Evolutionary conservation across 2,888 invertebrate species (phyloP), one percentile per base, ranked within the genome.

Genomic region (Rhimphoctona megacephalus): DNA sequence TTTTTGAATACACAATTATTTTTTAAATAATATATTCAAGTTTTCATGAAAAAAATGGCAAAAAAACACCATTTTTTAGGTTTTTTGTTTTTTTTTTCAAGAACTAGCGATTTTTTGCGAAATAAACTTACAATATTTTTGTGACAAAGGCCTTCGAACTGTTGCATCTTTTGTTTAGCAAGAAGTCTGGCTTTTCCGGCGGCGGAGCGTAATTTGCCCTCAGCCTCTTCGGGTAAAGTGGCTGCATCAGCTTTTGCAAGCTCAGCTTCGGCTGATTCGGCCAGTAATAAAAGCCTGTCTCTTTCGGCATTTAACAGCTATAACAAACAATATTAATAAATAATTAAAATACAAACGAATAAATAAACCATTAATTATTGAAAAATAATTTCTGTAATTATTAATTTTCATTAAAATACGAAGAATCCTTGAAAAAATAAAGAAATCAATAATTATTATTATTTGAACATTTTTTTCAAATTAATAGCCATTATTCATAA

Each of bases 131-230:
- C 96, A 92, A 96, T 95, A 93, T 96, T 96, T 90, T 96, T 95
- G 73, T 95, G 95, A 92, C 96, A 96, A 11, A 96, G 94, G 81
- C 98, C 98, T 95, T 97, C 96, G 94, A 99, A 99, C 94, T 99
- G 99, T 94, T 98, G 97, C 96, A 99, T 98, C 94, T 99, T 99
- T 95, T 99, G 98, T 19, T 97, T 96, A 43, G 98, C 97, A 88
- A 99, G 95, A 46, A 99, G 95, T 88, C 98, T 96, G 9, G 98
- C 98, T 95, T 99, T 99, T 25, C 99, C 99, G 8, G 98, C 96
- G 0, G 98, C 98, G 0, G 98, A 97, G 81, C 98, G 96, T 54
- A 99, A 95, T 91, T 97, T 96, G 0, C 99, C 99, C 84, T 97
- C 95, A 0, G 97, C 96, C 93, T 98, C 98, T 92, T 98, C 98